Evolutionary conservation across 2,113 vertebrate species (phyloP).

Genomic region (Sisor rabdophorus): DNA sequence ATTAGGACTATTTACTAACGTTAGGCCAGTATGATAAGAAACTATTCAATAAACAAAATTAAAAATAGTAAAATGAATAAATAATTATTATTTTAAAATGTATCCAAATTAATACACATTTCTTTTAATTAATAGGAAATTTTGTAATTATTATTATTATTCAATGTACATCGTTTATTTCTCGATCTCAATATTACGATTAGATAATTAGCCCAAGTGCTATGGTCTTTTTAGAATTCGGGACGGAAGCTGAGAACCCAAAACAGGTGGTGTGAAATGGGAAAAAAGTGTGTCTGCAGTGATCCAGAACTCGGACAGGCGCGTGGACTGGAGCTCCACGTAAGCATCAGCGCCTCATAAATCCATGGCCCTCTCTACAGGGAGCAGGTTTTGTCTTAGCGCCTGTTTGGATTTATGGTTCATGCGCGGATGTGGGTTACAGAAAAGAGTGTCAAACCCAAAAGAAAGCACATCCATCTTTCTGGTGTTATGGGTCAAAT

Average conservation of each 20-base stretch:
- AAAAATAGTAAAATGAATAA: background rate
- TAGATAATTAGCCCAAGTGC: background rate
- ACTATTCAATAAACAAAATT: background rate
- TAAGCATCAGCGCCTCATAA: constrained; percentile 50
- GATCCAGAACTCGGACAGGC: constrained; percentile 42
- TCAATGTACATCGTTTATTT: background rate
- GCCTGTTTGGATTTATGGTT: constrained; percentile 52
- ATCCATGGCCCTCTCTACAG: constrained; percentile 48
- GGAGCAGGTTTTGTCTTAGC: constrained; percentile 36
- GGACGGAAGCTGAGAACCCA: background rate
- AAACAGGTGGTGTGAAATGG: too few species aligned
- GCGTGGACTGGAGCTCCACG: constrained; percentile 30
- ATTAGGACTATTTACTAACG: background rate
- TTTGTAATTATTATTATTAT: too few species aligned
- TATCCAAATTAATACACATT: background rate
- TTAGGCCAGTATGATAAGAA: background rate
- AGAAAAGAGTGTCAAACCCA: constrained; percentile 27
- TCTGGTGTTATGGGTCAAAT: constrained; percentile 35
- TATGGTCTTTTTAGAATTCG: background rate
- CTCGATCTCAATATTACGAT: too few species aligned
- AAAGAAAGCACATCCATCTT: constrained; percentile 31
- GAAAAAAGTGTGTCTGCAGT: constrained; percentile 47
- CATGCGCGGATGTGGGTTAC: constrained; percentile 43
- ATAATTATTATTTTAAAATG: background rate
- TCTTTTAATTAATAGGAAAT: background rate